These are phyloP conservation scores for Xenopus laevis DNA, from an alignment of 2,113 vertebrate genomes.

Conservation along the genomic window DNA sequence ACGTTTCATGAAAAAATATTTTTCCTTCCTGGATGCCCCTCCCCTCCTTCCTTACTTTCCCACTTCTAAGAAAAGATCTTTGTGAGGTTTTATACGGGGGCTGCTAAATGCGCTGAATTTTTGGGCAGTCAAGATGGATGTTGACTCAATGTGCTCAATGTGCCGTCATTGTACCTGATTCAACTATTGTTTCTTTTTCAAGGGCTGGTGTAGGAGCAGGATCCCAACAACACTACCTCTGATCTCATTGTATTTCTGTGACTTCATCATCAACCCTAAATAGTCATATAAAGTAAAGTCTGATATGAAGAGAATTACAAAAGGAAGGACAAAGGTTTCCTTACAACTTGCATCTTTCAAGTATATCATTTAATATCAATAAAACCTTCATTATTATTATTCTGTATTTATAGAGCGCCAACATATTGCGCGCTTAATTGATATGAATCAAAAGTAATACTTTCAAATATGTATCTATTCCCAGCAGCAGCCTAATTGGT, in stretches of 20 bases:
- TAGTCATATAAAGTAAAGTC: not conserved
- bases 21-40: constrained; percentile 41
- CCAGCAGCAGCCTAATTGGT: no score
- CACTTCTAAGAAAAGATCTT: constrained; percentile 35
- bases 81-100: constrained; percentile 19
- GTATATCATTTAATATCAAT: no score
- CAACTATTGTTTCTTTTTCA: not conserved
- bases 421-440: no score
- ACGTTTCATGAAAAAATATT: constrained; percentile 41
- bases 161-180: not conserved
- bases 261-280: not conserved
- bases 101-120: constrained; percentile 34
- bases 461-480: no score
- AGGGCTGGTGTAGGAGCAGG: not conserved
- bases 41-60: constrained; percentile 36
- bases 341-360: no score
- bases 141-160: constrained; percentile 5
- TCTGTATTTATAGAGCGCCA: no score
- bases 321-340: not conserved
- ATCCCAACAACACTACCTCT: constrained; percentile 4
- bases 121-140: constrained; percentile 11
- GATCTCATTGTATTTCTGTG: not conserved
- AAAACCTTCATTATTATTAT: no score
- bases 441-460: no score
- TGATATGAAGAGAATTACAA: not conserved